Base-by-base conservation (phyloP, 2,888 invertebrate genomes). In the Nymphalis polychloros region DNA sequence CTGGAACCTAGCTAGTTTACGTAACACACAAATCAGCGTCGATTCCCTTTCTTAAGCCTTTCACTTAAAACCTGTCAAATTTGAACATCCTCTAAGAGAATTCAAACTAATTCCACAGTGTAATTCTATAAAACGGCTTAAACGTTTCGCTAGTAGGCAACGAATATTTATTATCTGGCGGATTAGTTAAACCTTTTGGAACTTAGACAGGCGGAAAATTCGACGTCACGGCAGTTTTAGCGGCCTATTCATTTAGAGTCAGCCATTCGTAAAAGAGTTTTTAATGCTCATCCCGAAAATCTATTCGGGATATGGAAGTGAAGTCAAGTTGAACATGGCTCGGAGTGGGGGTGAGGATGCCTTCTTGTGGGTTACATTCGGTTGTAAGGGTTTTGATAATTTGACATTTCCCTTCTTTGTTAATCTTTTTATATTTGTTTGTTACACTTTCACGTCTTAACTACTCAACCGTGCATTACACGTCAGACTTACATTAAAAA, bases 121-220 rank as follows among this genome's bases (percentile, higher is more conserved):
- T 69, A 69, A 69, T 68, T 67, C 69, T 47, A 53, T 48, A 17
- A 60, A 63, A 35, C 67, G 59, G 52, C 67, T 69, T 72, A 71
- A 71, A 48, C 65, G 65, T 50, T 67, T 17, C 19, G 59, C 60
- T 60, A 20, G 60, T 41, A n/a, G 16, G 16, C 55, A 31, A 31
- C 55, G 63, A 68, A 59, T 72, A 74, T 74, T 72, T 74, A 73
- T 72, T 71, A 73, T 72, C 72, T 67, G 69, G 65, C 69, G 69
- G 72, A 72, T 72, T 72, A 69, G 72, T 70, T 69, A 67, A 68
- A 62, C 71, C 70, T 70, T 73, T 72, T 74, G 48, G 71, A 64
- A 72, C 65, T 70, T 67, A 63, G 74, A 74, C 74, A 73, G 70
- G 72, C 71, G 74, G 68, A 70, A 74, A 74, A 74, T 74, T 72